phyloP scores from a whole-genome alignment of 2,113 vertebrate species.

The Lasiurus borealis region DNA sequence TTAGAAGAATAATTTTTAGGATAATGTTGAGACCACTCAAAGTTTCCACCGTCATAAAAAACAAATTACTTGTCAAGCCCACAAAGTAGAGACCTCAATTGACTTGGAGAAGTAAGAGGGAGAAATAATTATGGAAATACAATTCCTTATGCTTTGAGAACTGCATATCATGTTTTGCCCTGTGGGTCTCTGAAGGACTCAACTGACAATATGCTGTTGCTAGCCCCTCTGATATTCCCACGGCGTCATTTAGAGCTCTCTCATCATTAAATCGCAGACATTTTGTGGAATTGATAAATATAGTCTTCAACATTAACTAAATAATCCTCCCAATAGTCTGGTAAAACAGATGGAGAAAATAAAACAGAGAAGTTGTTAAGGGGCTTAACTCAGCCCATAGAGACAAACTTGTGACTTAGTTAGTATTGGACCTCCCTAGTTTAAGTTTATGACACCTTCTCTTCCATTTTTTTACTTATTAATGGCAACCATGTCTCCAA shows the following conservation, averaged over 20 bases:
- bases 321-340: conserved; percentile 78
- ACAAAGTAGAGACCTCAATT: conserved; percentile 64
- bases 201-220: conserved; percentile 35
- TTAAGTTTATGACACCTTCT: conserved; percentile 68
- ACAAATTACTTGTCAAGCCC: conserved; percentile 70
- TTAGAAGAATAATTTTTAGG: conserved; percentile 59
- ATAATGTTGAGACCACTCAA: conserved; percentile 55
- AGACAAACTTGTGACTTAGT: conserved; percentile 55
- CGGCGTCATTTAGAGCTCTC: conserved; percentile 53
- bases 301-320: conserved; percentile 80
- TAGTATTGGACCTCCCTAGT: conserved; percentile 70
- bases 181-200: conserved; percentile 78
- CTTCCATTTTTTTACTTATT: conserved; percentile 62
- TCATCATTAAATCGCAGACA: conserved; percentile 74
- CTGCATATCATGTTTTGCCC: conserved; percentile 71
- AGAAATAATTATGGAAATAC: conserved; percentile 78
- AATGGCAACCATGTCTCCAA: conserved; percentile 56
- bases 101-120: conserved; percentile 54
- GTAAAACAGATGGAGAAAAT: conserved; percentile 81
- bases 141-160: conserved; percentile 70
- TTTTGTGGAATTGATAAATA: conserved; percentile 77
- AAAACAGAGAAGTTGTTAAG: conserved; percentile 79
- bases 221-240: conserved; percentile 68
- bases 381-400: conserved; percentile 70
- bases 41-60: conserved; percentile 61